Conservation (phyloP, 2,797 vertebrate species). For the Vireo griseus region DNA sequence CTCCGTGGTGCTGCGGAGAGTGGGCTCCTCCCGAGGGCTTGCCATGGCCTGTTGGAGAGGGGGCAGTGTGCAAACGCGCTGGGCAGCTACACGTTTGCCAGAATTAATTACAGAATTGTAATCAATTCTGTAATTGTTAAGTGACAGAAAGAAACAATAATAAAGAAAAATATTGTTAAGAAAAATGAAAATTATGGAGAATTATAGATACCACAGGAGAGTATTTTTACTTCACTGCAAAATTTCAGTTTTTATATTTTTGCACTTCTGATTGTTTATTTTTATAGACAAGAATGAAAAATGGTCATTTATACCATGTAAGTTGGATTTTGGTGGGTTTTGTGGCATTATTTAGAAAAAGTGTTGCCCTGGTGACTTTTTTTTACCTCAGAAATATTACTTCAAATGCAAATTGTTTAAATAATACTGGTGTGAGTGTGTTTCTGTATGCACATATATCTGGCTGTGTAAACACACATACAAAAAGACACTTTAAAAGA, state of each 20-base stretch:
- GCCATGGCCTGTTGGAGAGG: accelerated
- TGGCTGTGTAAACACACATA: background rate
- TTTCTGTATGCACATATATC: background rate
- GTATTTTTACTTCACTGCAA: background rate
- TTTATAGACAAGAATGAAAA: background rate
- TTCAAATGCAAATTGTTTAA: background rate
- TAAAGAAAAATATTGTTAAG: no score
- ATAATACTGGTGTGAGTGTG: background rate
- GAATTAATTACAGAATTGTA: background rate
- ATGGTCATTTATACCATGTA: background rate
- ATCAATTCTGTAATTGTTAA: background rate
- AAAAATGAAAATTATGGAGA: background rate
- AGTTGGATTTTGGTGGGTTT: accelerated
- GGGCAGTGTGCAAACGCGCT: accelerated
- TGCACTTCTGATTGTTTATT: background rate
- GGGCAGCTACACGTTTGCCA: background rate
- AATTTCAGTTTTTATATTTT: background rate
- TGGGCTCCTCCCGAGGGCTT: accelerated
- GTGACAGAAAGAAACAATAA: no score
- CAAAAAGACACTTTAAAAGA: background rate
- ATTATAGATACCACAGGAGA: background rate
- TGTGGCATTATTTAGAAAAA: background rate
- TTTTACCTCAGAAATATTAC: background rate
- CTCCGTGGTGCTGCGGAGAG: background rate
- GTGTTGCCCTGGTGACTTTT: background rate